Conservation (phyloP, 2,113 vertebrate genomes). For the Oplegnathus fasciatus region DNA sequence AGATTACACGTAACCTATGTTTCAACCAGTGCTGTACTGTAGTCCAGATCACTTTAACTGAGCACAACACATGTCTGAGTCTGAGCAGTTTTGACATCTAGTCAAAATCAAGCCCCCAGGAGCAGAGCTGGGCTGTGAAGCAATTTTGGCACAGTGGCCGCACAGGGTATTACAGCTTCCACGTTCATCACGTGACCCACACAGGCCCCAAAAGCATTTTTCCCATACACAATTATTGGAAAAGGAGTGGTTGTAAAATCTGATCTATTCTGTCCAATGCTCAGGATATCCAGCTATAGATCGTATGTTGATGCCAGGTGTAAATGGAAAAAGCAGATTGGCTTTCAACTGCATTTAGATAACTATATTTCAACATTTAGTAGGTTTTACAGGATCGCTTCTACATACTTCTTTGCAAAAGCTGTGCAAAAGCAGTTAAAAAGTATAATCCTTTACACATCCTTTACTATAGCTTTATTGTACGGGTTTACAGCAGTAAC, state of each 20-base stretch:
- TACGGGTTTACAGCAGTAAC: no score
- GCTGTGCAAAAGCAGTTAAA: background rate
- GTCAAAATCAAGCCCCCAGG: background rate
- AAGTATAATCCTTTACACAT: background rate
- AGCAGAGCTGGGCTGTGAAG: background rate
- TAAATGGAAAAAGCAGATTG: background rate
- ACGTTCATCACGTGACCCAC: no score
- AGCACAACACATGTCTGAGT: background rate
- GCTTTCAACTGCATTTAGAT: no score
- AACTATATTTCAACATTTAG: no score
- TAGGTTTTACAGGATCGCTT: no score
- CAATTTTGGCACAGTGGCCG: background rate
- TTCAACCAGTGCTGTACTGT: background rate
- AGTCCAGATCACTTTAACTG: background rate
- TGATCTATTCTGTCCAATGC: background rate
- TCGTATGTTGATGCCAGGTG: background rate
- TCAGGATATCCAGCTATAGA: background rate
- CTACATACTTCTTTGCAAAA: background rate
- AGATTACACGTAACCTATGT: no score
- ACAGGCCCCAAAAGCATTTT: no score
- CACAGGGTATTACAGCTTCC: no score
- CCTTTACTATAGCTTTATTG: background rate
- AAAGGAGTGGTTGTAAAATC: background rate
- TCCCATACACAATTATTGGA: no score
- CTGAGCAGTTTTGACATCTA: background rate